Base-by-base conservation (phyloP, 2,888 invertebrate genomes). In the Harmothoe impar region DNA sequence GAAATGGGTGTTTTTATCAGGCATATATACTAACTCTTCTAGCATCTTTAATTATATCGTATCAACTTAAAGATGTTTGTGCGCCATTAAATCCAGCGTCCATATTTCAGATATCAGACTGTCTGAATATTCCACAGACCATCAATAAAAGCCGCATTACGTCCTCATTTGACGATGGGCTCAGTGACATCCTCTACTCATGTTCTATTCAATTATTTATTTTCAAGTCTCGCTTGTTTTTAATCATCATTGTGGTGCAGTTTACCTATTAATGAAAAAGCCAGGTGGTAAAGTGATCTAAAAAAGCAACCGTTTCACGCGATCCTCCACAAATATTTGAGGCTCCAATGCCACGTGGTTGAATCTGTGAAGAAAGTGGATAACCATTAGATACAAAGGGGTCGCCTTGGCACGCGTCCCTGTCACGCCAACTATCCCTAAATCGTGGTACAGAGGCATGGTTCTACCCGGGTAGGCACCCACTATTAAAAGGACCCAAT, bases 241-340 rank as follows among this genome's bases (percentile, higher is more conserved):
- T 15, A 20, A 62, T 52, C 62, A 62, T n/a, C n/a, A n/a, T n/a
- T n/a, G n/a, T n/a, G n/a, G n/a, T 20, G 20, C 20, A 62, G 3
- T 62, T 52, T 62, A 3, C 62, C 62, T 62, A n/a, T 12, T n/a
- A 62, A 62, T 62, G n/a, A n/a, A 62, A n/a, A 7, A 62, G 1
- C 12, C 62, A n/a, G 62, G 62, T 62, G 20, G n/a, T 20, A 62
- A 62, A 62, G 62, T 62, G 20, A 62, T 62, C 7, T 62, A n/a
- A 62, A 62, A 62, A 17, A 12, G 62, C 12, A 23, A 35, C 5
- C 77, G 7, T 77, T 81, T 43, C 81, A 81, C 81, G 81, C 43
- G 81, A 81, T 33, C 7, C 81, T 81, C 43, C 23, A 43, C 81
- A 81, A 81, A 81, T 81, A n/a, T 81, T 81, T 43, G 81, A 43